Percentiles rank a stretch among this genome's conserved stretches.
Evolutionary conservation across 2,888 invertebrate genomes (phyloP).

Genomic region (Cerceris rybyensis): DNA sequence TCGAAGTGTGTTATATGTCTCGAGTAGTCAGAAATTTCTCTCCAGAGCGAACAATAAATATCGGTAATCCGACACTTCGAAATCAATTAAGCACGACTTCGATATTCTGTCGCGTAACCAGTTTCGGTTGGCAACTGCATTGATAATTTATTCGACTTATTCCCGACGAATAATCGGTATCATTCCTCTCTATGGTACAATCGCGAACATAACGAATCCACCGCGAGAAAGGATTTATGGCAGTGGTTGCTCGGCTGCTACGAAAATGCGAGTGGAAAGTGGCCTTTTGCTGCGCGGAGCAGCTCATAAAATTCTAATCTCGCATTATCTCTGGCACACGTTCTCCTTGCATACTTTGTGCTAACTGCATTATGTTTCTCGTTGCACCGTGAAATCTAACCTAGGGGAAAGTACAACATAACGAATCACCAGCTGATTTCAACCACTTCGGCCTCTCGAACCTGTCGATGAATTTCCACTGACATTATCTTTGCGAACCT

Average conservation of each 20-base stretch:
- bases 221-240: slow-evolving; percentile 53
- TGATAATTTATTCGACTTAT: slow-evolving; percentile 38
- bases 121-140: slow-evolving; percentile 47
- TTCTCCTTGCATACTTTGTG: slow-evolving; percentile 65
- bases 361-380: slow-evolving; percentile 55
- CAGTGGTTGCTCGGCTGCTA: slow-evolving; percentile 39
- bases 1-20: not conserved
- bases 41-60: slow-evolving; percentile 14
- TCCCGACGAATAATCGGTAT: slow-evolving; percentile 37
- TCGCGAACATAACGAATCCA: slow-evolving; percentile 14
- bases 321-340: slow-evolving; percentile 64
- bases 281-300: slow-evolving; percentile 57
- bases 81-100: slow-evolving; percentile 17
- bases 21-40: slow-evolving; percentile 17
- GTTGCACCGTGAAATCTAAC: slow-evolving; percentile 51
- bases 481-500: slow-evolving; percentile 12
- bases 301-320: slow-evolving; percentile 67
- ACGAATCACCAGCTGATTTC: slow-evolving; percentile 51
- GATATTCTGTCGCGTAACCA: slow-evolving; percentile 36
- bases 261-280: slow-evolving; percentile 66
- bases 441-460: not conserved
- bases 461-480: slow-evolving; percentile 44
- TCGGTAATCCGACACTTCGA: slow-evolving; percentile 16
- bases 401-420: slow-evolving; percentile 60
- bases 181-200: slow-evolving; percentile 12